Percentiles rank a stretch among this genome's conserved stretches.
Conservation (phyloP, 2,888 invertebrate genomes). For the Alviniconcha strummeri region DNA sequence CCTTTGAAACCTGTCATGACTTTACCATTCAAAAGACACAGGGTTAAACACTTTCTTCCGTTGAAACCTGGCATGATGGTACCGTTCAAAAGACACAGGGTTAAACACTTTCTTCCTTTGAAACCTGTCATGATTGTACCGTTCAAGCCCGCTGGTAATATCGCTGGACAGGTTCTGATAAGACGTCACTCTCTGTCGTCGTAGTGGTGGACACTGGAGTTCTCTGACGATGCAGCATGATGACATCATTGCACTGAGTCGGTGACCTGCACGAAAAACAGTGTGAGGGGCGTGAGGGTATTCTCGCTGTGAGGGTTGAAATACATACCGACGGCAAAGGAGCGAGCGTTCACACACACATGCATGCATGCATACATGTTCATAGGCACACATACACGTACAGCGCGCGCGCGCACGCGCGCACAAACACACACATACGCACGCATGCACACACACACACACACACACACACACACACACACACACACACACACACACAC, state of each 20-base stretch:
- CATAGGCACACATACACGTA: no score
- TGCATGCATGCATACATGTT: no score
- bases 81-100: no score
- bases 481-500: neutral
- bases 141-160: neutral
- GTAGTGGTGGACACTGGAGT: neutral
- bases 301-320: no score
- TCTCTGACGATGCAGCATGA: conserved; percentile 21
- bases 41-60: no score
- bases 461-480: neutral
- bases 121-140: neutral
- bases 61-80: no score
- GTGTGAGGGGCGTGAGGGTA: no score
- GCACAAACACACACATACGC: neutral
- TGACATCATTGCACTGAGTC: conserved; percentile 16
- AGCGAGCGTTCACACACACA: no score
- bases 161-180: conserved; percentile 9
- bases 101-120: no score
- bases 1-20: no score
- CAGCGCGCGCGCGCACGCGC: neutral
- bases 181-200: neutral
- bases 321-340: no score
- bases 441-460: neutral
- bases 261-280: neutral
- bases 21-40: no score